Evolutionary conservation across 30 jellyfish, hydroid and myxozoan species (phyloP), one percentile per base, ranked within the genome.

Genomic region (Turritopsis dohrnii): DNA sequence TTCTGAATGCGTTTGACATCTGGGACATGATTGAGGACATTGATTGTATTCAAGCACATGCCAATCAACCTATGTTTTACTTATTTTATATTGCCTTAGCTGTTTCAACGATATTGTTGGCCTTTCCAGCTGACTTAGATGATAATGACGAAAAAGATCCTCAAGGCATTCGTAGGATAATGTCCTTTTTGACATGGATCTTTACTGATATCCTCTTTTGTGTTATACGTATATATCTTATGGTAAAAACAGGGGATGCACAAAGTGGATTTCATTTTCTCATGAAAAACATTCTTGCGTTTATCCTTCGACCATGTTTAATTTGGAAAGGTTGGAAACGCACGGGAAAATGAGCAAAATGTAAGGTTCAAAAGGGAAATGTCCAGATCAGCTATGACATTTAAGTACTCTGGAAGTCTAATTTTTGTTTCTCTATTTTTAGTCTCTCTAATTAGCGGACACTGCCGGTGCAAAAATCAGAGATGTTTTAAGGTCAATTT

Each of bases 171-270:
- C 81, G 88, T 18, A 25, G 54, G 20, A n/a, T 27, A 21, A 26
- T 24, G 31, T 24, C 88, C 20, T 26, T 52, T 25, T 41, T 69
- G 24, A 81, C 84, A n/a, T 29, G 66, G 23, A 24, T 81, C 19
- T 81, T 81, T 28, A 81, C 88, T 8, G 88, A 81, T 54, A 75
- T 81, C 72, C 52, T 81, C 81, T 81, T 81, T 81, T 52, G 60
- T 26, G 66, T 71, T 26, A 71, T 81, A 71, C 66, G 88, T 28
- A 21, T 81, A 28, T n/a, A 65, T 21, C 29, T 81, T 7, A 65
- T 81, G 88, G 65, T 23, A 18, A 30, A 65, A 21, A 80, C 54
- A 52, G 71, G 25, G 17, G 28, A 53, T 26, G 65, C 60, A 9
- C 81, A 60, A 52, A 74, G 22, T 54, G 88, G 88, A 7, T 81